Conservation (phyloP, 2,888 invertebrate genomes). For the Heliconius charithonia region DNA sequence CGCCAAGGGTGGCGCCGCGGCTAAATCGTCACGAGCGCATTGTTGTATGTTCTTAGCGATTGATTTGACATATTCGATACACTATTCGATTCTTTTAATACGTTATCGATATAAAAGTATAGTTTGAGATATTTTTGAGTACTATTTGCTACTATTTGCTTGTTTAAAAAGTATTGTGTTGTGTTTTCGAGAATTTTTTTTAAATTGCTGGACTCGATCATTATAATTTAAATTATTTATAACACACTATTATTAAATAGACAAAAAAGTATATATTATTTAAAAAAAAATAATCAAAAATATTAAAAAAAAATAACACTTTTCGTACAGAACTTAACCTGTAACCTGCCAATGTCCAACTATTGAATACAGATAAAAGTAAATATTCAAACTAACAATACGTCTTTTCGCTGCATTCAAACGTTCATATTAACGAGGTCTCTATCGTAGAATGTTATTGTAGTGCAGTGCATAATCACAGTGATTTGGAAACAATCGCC, state of each 20-base stretch:
- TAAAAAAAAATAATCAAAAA: neutral
- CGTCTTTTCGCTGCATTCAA: neutral
- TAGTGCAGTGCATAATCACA: conserved; percentile 69
- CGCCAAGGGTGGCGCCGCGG: conserved; percentile 65
- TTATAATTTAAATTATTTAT: no score
- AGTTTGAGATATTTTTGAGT: no score
- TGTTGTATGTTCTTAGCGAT: conserved; percentile 29
- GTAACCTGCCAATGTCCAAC: no score
- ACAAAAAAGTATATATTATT: no score
- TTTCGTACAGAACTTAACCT: neutral
- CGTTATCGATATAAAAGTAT: neutral
- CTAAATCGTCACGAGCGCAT: conserved; percentile 39
- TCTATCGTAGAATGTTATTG: conserved; percentile 65
- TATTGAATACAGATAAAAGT: neutral
- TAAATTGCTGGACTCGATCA: no score
- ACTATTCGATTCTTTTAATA: neutral
- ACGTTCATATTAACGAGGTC: conserved; percentile 50
- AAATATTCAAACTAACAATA: neutral
- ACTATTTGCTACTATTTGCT: no score
- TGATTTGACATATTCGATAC: conserved; percentile 22
- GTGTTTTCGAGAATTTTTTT: no score
- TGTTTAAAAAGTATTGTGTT: no score
- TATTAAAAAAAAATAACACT: neutral
- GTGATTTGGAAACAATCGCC: conserved; percentile 74
- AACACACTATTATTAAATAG: no score